Conservation (phyloP, 2,888 invertebrate genomes). For the Lasioglossum figueresi region DNA sequence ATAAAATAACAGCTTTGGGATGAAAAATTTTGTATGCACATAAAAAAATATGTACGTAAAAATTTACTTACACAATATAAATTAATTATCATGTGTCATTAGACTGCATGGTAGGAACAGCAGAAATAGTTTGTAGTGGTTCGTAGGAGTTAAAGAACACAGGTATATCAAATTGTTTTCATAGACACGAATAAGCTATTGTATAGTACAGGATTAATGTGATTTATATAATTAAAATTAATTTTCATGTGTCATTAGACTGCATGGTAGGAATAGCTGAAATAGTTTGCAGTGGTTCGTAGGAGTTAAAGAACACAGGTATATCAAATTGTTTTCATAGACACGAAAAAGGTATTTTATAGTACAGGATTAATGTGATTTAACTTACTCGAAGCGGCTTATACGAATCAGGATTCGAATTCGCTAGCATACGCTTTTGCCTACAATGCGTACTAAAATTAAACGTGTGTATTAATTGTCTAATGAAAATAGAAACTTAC, state of each 20-base stretch:
- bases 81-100: background rate
- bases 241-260: background rate
- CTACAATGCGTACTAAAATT: slow-evolving; percentile 32
- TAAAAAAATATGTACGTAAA: background rate
- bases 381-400: slow-evolving; percentile 77
- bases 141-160: background rate
- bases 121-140: background rate
- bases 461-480: background rate
- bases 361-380: background rate
- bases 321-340: background rate
- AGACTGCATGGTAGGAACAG: background rate
- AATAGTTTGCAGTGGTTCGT: background rate
- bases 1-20: background rate
- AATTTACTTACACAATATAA: background rate
- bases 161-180: background rate
- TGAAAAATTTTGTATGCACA: background rate
- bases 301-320: background rate
- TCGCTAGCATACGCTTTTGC: slow-evolving; percentile 47
- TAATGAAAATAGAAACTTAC: slow-evolving; percentile 66
- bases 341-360: background rate
- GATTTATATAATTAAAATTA: background rate
- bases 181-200: background rate
- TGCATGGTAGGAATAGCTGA: background rate
- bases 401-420: slow-evolving; percentile 75
- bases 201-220: background rate